Percentiles rank a stretch among this genome's conserved stretches.
Evolutionary conservation across 2,888 invertebrate species (phyloP).

Genomic region (Rhopalosiphum nymphaeae): DNA sequence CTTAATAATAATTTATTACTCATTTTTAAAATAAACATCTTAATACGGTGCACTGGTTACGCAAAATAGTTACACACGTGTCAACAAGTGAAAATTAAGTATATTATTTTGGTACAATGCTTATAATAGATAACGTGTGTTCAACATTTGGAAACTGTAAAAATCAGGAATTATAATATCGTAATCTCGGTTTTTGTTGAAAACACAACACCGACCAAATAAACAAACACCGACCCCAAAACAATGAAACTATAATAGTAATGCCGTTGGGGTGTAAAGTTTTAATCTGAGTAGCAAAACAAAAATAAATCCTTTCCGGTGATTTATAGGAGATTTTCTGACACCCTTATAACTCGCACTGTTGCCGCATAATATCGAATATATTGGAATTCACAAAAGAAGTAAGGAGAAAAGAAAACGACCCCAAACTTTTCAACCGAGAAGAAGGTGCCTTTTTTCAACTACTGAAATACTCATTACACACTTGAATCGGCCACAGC

Average conservation of each 20-base stretch:
- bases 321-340: constrained; percentile 47
- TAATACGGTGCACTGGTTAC: not conserved
- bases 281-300: constrained; percentile 54
- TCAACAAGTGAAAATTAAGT: not conserved
- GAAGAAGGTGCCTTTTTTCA: not conserved
- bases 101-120: not conserved
- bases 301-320: constrained; percentile 33
- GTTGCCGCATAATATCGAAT: constrained; percentile 7
- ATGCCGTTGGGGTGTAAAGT: not conserved
- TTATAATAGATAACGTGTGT: not conserved
- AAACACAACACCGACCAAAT: not conserved
- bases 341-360: not conserved
- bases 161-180: not conserved
- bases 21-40: not conserved
- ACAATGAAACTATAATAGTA: constrained; percentile 31
- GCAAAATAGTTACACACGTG: not conserved
- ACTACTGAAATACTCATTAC: not conserved
- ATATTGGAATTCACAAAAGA: constrained; percentile 47
- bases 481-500: not conserved
- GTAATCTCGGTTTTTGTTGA: not conserved
- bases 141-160: not conserved
- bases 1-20: too few relatives aligned
- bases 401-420: not conserved
- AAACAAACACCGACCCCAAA: constrained; percentile 14
- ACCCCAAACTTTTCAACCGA: constrained; percentile 37